These are phyloP conservation scores for Osmerus mordax DNA, from an alignment of 2,113 vertebrate species.

Conservation along the genomic window DNA sequence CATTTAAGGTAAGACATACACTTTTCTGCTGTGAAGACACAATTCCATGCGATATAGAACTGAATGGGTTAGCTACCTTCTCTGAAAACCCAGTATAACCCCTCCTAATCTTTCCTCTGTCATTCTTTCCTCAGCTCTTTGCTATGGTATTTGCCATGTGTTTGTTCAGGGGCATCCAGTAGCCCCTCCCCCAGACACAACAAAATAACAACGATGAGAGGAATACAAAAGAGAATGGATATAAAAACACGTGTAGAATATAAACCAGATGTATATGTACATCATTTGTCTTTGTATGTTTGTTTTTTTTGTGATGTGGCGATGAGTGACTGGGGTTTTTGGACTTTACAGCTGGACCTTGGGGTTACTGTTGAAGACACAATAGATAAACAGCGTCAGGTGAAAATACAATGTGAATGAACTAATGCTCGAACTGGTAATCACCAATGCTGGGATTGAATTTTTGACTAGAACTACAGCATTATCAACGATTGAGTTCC, in stretches of 20 bases:
- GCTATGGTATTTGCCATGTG: constrained; percentile 96
- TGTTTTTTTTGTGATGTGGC: constrained; percentile 54
- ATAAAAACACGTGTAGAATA: constrained; percentile 64
- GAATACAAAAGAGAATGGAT: constrained; percentile 26
- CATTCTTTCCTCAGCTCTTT: constrained; percentile 75
- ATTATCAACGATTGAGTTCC: no score
- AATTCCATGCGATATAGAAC: no score
- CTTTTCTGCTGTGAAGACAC: no score
- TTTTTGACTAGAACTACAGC: no score
- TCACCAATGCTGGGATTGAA: no score
- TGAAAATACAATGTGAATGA: no score
- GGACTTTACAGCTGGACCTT: constrained; percentile 73
- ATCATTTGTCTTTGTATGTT: constrained; percentile 46
- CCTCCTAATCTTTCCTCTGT: not conserved
- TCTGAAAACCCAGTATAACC: not conserved
- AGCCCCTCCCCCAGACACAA: constrained; percentile 15
- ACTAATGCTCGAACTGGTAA: no score
- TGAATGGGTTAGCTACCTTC: not conserved
- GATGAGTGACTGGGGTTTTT: constrained; percentile 48
- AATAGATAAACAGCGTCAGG: no score
- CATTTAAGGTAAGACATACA: no score
- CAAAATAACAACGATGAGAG: not conserved
- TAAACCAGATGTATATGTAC: constrained; percentile 44
- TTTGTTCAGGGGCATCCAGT: constrained; percentile 91
- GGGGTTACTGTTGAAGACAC: constrained; percentile 51